Evolutionary conservation across 2,797 vertebrate species (phyloP).

Genomic region (Monodelphis domestica): DNA sequence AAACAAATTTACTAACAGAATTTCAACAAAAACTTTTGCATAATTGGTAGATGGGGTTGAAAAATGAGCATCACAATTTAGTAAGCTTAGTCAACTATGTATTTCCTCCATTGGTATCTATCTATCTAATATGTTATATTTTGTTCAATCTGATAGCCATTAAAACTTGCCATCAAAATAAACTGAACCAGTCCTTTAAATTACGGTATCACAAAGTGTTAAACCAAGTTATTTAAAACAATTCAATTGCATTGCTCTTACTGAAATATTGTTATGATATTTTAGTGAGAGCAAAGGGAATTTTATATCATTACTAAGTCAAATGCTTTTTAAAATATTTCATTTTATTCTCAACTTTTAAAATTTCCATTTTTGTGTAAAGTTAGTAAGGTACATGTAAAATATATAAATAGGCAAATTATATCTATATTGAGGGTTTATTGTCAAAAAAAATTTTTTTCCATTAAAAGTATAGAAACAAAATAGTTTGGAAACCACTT

Average conservation of each 20-base stretch:
- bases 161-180: background rate
- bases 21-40: background rate
- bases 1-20: background rate
- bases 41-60: background rate
- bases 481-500: background rate
- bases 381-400: background rate
- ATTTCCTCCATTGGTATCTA: background rate
- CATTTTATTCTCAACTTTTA: background rate
- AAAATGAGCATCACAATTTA: background rate
- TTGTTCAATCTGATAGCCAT: background rate
- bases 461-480: background rate
- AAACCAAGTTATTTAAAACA: background rate
- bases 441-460: background rate
- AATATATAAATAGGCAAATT: background rate
- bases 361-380: background rate
- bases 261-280: background rate
- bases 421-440: background rate
- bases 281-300: background rate
- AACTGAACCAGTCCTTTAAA: background rate
- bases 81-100: background rate
- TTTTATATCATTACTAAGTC: background rate
- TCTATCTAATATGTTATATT: background rate
- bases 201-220: background rate
- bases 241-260: background rate
- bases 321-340: background rate